Evolutionary conservation across 1,140 invertebrate species (phyloP).

Genomic region (Zaprionus gabonicus): DNA sequence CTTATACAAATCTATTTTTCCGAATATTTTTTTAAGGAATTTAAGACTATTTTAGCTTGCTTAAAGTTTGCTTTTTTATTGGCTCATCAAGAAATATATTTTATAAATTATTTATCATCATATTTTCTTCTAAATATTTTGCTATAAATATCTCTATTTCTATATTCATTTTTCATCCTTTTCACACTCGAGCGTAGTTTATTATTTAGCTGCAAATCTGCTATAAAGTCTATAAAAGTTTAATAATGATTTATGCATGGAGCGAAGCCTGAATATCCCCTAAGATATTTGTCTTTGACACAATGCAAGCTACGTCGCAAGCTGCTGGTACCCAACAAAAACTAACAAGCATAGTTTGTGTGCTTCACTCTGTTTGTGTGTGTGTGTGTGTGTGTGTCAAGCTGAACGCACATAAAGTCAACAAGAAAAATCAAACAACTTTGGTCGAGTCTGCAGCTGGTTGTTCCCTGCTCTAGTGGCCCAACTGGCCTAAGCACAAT

Average conservation of each 20-base stretch:
- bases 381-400: constrained; percentile 36
- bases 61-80: no score
- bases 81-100: not conserved
- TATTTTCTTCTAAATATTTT: not conserved
- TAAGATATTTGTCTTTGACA: constrained; percentile 34
- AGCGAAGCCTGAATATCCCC: not conserved
- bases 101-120: not conserved
- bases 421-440: constrained; percentile 81
- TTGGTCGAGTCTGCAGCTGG: constrained; percentile 52
- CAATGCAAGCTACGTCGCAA: constrained; percentile 27
- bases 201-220: not conserved
- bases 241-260: constrained; percentile 4
- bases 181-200: not conserved
- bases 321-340: constrained; percentile 35
- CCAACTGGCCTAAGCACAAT: constrained; percentile 15
- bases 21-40: no score
- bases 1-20: no score
- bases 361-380: constrained; percentile 24
- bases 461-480: constrained; percentile 7
- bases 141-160: not conserved
- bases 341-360: constrained; percentile 33
- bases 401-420: constrained; percentile 53
- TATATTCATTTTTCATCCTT: constrained; percentile 2
- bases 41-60: no score
- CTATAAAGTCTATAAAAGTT: not conserved